A percentile compares a stretch with the other conserved stretches of the same genome.
Evolutionary conservation across 2,888 invertebrate genomes (phyloP).

Genomic region (Autographa gamma): DNA sequence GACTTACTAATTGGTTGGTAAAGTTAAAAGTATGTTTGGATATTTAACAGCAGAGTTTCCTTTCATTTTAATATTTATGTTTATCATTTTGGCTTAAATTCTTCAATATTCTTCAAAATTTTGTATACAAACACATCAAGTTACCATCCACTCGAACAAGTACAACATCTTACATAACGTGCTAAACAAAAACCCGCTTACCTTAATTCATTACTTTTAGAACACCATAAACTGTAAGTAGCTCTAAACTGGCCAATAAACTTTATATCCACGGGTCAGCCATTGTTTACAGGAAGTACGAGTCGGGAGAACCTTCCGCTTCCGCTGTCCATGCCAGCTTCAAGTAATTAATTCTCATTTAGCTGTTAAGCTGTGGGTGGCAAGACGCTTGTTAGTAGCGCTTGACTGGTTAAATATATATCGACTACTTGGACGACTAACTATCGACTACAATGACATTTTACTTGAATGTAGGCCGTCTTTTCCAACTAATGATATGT

Average conservation of each 20-base stretch:
- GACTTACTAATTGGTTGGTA: no score
- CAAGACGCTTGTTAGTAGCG: neutral
- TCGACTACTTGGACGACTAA: no score
- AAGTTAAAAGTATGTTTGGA: no score
- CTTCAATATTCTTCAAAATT: no score
- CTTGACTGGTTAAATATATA: neutral
- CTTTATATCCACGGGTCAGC: constrained; percentile 44
- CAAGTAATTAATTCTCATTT: constrained; percentile 53
- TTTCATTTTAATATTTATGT: no score
- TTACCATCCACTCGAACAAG: no score
- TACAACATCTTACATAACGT: neutral
- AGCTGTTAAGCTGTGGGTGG: constrained; percentile 2
- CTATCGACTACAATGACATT: no score
- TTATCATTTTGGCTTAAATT: no score
- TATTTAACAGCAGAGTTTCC: no score
- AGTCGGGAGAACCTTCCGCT: constrained; percentile 48
- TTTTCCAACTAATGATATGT: no score
- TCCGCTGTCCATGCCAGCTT: constrained; percentile 39
- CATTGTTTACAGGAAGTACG: constrained; percentile 52
- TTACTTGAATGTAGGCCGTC: no score
- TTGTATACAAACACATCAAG: no score
- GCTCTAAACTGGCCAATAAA: constrained; percentile 49
- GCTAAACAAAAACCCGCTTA: constrained; percentile 10
- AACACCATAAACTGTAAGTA: constrained; percentile 27
- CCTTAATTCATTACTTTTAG: constrained; percentile 27